Evolutionary conservation across 2,797 vertebrate species (phyloP).

Genomic region (Varecia variegata): DNA sequence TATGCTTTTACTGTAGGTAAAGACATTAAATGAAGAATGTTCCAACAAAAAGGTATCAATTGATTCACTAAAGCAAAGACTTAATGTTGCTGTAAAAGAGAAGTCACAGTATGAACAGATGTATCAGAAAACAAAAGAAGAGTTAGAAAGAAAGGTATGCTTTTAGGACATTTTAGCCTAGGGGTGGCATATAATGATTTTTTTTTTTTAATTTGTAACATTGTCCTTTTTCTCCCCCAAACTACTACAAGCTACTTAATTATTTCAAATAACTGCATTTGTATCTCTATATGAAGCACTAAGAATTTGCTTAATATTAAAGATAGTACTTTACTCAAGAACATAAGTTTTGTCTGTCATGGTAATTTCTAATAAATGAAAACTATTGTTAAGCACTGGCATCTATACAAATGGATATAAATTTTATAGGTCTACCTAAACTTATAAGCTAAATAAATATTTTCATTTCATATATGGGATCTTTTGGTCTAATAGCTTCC

Average conservation of each 20-base stretch:
- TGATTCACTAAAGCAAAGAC: conserved; percentile 91
- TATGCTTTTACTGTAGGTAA: conserved; percentile 85
- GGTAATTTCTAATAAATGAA: conserved; percentile 14
- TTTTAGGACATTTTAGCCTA: not conserved
- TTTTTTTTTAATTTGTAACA: not conserved
- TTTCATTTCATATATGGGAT: not conserved
- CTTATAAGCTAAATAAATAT: not conserved
- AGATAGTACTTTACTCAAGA: not conserved
- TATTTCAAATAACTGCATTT: not conserved
- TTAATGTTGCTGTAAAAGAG: conserved; percentile 88
- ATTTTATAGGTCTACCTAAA: conserved; percentile 9
- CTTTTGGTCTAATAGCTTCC: not conserved
- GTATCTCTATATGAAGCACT: not conserved
- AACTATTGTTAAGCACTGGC: not conserved
- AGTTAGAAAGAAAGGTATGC: conserved; percentile 92
- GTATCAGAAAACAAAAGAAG: conserved; percentile 88
- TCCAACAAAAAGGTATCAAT: conserved; percentile 89
- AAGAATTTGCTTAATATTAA: conserved; percentile 43
- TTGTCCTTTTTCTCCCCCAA: not conserved
- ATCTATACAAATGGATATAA: not conserved
- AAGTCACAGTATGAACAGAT: conserved; percentile 89
- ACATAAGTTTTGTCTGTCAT: not conserved
- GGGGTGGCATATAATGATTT: not conserved
- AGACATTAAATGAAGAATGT: conserved; percentile 90
- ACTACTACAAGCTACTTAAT: not conserved